These are phyloP conservation scores for Sebastolobus altivelis DNA, from an alignment of 2,797 vertebrate genomes.

Conservation along the genomic window DNA sequence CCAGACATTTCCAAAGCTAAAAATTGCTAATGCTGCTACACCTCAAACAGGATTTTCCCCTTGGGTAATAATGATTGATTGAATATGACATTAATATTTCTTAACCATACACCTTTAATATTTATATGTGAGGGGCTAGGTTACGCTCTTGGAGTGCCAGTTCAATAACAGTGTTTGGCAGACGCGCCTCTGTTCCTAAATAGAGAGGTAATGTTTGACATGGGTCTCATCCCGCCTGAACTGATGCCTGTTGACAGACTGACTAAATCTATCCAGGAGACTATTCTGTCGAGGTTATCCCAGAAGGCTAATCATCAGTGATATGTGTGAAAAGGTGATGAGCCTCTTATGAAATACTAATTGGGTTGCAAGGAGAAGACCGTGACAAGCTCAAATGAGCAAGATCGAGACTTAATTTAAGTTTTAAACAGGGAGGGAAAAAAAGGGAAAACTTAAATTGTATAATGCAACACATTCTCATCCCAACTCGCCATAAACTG, in stretches of 20 bases:
- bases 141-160: slow-evolving; percentile 77
- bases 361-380: slow-evolving; percentile 74
- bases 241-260: slow-evolving; percentile 86
- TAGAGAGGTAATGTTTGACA: slow-evolving; percentile 84
- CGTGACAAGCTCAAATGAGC: slow-evolving; percentile 63
- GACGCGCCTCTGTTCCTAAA: slow-evolving; percentile 75
- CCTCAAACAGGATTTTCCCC: slow-evolving; percentile 83
- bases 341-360: slow-evolving; percentile 83
- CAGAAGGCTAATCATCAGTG: slow-evolving; percentile 81
- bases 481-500: too few species aligned
- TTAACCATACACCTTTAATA: slow-evolving; percentile 83
- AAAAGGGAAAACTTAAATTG: slow-evolving; percentile 7
- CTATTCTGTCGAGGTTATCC: slow-evolving; percentile 81
- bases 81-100: slow-evolving; percentile 87
- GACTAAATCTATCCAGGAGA: slow-evolving; percentile 85
- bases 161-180: slow-evolving; percentile 84
- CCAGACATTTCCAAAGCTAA: slow-evolving; percentile 81
- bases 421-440: slow-evolving; percentile 35
- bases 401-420: slow-evolving; percentile 52
- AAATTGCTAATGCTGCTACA: slow-evolving; percentile 85
- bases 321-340: slow-evolving; percentile 85
- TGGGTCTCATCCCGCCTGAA: slow-evolving; percentile 81
- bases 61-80: slow-evolving; percentile 84
- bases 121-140: slow-evolving; percentile 70
- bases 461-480: too few species aligned